These are phyloP conservation scores for Menidia beryllina DNA, from an alignment of 2,113 vertebrate genomes.

Conservation along the genomic window DNA sequence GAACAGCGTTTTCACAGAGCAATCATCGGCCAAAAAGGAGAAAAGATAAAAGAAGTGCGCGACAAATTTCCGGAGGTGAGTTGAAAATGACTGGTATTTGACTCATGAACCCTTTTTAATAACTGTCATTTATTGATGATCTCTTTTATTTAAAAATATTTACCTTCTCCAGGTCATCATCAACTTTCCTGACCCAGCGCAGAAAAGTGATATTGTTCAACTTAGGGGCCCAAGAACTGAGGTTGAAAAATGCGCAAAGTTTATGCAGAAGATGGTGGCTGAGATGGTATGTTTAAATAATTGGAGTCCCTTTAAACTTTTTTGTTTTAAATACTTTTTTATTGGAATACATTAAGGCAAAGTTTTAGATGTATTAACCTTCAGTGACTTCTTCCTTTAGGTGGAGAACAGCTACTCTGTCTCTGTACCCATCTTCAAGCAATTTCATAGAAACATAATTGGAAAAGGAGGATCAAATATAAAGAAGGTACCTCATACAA, in stretches of 20 bases:
- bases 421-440: conserved; percentile 98
- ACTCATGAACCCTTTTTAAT: too few species aligned
- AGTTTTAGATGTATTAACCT: conserved; percentile 3
- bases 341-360: background rate
- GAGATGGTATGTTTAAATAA: conserved; percentile 87
- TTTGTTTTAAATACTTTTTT: background rate
- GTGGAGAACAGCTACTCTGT: conserved; percentile 96
- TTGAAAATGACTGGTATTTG: background rate
- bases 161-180: conserved; percentile 90
- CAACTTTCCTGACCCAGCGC: conserved; percentile 96
- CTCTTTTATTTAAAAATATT: background rate
- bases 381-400: conserved; percentile 64
- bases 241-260: conserved; percentile 97
- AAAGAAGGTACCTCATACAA: conserved; percentile 87
- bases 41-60: conserved; percentile 95
- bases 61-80: conserved; percentile 97
- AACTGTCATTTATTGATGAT: too few species aligned
- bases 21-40: conserved; percentile 98
- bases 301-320: background rate
- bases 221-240: conserved; percentile 95
- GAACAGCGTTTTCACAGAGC: conserved; percentile 98
- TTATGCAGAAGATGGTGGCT: conserved; percentile 97
- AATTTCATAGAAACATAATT: conserved; percentile 99
- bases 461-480: conserved; percentile 99
- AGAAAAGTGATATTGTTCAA: conserved; percentile 97